Evolutionary conservation across 2,113 vertebrate genomes (phyloP).

Genomic region (Epinephelus fuscoguttatus): DNA sequence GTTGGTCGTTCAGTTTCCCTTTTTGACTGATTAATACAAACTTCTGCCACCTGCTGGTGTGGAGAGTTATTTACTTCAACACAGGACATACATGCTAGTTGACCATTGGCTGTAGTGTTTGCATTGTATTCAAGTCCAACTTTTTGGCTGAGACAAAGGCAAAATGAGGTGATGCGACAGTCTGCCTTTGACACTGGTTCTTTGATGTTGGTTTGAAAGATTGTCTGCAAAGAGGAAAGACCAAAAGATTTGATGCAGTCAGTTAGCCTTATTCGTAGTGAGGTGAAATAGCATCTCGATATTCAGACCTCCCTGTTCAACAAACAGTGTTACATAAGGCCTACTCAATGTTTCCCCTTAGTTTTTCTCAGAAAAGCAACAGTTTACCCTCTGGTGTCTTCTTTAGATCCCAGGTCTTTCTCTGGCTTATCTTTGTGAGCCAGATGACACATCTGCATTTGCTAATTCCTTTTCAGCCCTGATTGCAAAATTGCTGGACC

Average conservation of each 20-base stretch:
- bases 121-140: too few species aligned
- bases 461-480: slow-evolving; percentile 35
- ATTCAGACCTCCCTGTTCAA: background rate
- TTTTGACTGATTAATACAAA: too few species aligned
- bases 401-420: slow-evolving; percentile 8
- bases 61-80: too few species aligned
- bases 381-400: background rate
- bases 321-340: background rate
- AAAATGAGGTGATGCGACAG: too few species aligned
- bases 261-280: too few species aligned
- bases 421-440: slow-evolving; percentile 53
- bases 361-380: slow-evolving; percentile 7
- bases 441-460: slow-evolving; percentile 72
- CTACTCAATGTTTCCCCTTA: background rate
- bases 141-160: too few species aligned
- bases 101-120: too few species aligned
- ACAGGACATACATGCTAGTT: too few species aligned
- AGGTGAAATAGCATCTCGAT: background rate
- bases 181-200: too few species aligned
- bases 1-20: too few species aligned
- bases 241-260: background rate
- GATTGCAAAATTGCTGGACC: slow-evolving; percentile 56
- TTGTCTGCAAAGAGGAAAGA: background rate
- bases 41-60: too few species aligned
- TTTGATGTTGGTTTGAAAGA: background rate